Percentiles rank a stretch among this genome's conserved stretches.
These are phyloP conservation scores for Ailurus styani DNA, from an alignment of 2,113 vertebrate species.

Conservation along the genomic window DNA sequence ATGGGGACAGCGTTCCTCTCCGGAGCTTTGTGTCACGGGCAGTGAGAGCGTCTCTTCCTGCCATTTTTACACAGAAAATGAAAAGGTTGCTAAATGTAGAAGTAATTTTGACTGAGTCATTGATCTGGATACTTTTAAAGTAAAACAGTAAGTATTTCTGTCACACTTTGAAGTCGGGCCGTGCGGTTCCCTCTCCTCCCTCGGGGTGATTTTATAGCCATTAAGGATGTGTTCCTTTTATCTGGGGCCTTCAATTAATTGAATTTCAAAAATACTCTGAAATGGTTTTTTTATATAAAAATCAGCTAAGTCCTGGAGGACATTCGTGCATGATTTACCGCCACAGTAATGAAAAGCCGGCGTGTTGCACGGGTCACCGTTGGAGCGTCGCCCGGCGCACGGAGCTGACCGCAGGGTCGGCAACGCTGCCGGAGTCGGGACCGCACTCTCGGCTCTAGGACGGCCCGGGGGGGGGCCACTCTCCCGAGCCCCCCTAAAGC, in stretches of 20 bases:
- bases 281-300: constrained; percentile 75
- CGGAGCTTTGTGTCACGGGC: constrained; percentile 62
- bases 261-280: constrained; percentile 85
- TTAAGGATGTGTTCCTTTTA: constrained; percentile 87
- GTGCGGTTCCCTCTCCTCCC: constrained; percentile 74
- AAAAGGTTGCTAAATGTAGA: constrained; percentile 79
- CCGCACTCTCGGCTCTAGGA: constrained; percentile 57
- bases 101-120: constrained; percentile 83
- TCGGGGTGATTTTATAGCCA: constrained; percentile 83
- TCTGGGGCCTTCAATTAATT: constrained; percentile 88
- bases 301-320: constrained; percentile 77
- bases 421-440: constrained; percentile 52
- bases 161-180: constrained; percentile 84
- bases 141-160: constrained; percentile 79
- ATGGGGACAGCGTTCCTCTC: constrained; percentile 72
- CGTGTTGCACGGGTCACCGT: constrained; percentile 76
- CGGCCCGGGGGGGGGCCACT: constrained; percentile 58
- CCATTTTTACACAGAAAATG: constrained; percentile 78
- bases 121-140: constrained; percentile 81
- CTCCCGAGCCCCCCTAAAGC: constrained; percentile 63
- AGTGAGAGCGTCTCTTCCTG: constrained; percentile 70
- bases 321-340: constrained; percentile 80
- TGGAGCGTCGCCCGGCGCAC: constrained; percentile 66
- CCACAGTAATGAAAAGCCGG: constrained; percentile 81
- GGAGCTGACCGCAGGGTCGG: constrained; percentile 68